phyloP scores from a whole-genome alignment of 2,888 invertebrate species.

The Drosophila melanosoma region DNA sequence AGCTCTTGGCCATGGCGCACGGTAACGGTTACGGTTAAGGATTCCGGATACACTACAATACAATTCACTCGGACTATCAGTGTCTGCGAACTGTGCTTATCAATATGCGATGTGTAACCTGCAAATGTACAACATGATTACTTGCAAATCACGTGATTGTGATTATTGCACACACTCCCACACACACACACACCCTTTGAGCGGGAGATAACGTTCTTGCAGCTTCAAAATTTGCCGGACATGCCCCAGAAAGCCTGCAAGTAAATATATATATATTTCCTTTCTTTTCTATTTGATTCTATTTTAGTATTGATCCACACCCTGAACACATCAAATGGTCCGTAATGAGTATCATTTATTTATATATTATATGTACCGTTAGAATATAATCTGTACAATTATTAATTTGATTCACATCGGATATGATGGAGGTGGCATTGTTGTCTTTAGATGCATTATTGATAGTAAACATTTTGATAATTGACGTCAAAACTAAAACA shows the following conservation, averaged over 20 bases:
- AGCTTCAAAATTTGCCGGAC: constrained; percentile 34
- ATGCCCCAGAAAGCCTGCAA: constrained; percentile 42
- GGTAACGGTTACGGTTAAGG: constrained; percentile 40
- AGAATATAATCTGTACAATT: not conserved
- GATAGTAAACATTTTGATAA: not conserved
- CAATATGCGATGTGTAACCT: constrained; percentile 75
- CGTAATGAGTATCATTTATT: not conserved
- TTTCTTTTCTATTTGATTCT: constrained; percentile 12
- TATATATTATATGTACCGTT: not conserved
- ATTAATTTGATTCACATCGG: not conserved
- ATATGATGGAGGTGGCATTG: not conserved
- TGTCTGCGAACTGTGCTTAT: constrained; percentile 44
- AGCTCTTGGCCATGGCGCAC: constrained; percentile 33
- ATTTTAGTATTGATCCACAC: constrained; percentile 1
- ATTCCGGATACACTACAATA: constrained; percentile 34
- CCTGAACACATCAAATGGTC: not conserved
- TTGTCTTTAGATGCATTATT: not conserved
- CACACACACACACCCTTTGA: constrained; percentile 20
- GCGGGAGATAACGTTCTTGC: constrained; percentile 5
- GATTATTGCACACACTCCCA: constrained; percentile 61
- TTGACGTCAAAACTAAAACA: not conserved
- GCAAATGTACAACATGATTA: constrained; percentile 78
- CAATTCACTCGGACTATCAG: constrained; percentile 8
- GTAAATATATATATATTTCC: not conserved
- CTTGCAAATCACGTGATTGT: constrained; percentile 80